Evolutionary conservation across 2,797 vertebrate species (phyloP), one percentile per base, ranked within the genome.

Genomic region (Sebastes iracundus): DNA sequence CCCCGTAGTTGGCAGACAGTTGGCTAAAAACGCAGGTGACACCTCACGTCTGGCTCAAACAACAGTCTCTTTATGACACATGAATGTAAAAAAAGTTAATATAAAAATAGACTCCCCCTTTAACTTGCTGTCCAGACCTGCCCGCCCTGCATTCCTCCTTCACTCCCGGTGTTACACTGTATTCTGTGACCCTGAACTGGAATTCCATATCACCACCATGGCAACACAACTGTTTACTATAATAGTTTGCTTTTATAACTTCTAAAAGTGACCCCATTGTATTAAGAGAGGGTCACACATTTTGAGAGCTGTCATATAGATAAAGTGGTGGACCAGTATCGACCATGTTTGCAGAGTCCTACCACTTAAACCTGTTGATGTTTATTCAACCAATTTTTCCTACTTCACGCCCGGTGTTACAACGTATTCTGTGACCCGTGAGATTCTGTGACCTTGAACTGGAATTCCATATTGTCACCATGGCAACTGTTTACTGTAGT

Each of bases 111-210:
- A 27, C 23, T n/a, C 28, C 18, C 18, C 27, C 28, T 61, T 61
- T 61, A 5, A 5, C 30, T 32, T 61, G 59, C 59, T 79, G 75
- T 66, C n/a, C 75, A 52, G 64, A 80, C 80, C 35, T 81, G 77
- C 52, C 81, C 30, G 7, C 38, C 38, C 13, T 3, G 38, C 38
- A 42, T 42, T 16, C 6, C 75, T 64, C 16, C 59, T 16, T 62
- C n/a, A n/a, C 14, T 2, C 30, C 18, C 3, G 6, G 33, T 46
- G 30, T 38, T 38, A 52, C 11, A 13, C 10, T 63, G 11, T 5
- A 23, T 27, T 83, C 33, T 49, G 42, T 46, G 42, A 46, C 42
- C 49, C 75, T 69, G 14, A 63, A 28, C 53, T 16, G 6, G 23
- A 70, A 62, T 59, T 22, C 32, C 63, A 72, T 16, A 46, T 27